phyloP scores from a whole-genome alignment of 2,888 invertebrate species.

The Plagodis pulveraria region DNA sequence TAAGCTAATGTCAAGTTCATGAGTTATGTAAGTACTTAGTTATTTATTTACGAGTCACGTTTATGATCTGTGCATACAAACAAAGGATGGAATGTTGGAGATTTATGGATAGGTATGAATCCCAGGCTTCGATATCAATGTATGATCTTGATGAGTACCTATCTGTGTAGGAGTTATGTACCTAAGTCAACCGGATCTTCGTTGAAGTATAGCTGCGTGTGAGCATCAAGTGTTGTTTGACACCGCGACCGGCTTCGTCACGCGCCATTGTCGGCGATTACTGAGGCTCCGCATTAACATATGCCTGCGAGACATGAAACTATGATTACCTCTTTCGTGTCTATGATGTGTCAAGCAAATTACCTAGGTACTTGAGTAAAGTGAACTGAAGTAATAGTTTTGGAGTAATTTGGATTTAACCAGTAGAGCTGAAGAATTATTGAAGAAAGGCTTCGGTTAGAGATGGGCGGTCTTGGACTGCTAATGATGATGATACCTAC shows the following conservation, averaged over 20 bases:
- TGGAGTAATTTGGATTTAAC: no score
- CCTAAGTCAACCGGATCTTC: conserved; percentile 49
- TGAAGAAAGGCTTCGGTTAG: no score
- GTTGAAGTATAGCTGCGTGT: conserved; percentile 36
- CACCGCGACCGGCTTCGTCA: conserved; percentile 31
- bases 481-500: conserved; percentile 1
- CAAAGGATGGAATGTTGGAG: conserved; percentile 55
- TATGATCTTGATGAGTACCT: conserved; percentile 25
- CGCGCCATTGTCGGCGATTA: conserved; percentile 30
- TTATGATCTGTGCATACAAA: conserved; percentile 45
- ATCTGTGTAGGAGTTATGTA: conserved; percentile 39
- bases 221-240: conserved; percentile 10
- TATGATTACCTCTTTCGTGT: conserved; percentile 9
- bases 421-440: neutral
- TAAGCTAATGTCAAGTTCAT: conserved; percentile 51
- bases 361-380: no score
- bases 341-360: neutral
- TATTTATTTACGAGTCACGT: conserved; percentile 24
- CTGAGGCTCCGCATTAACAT: conserved; percentile 22
- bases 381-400: no score
- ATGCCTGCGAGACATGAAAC: conserved; percentile 19
- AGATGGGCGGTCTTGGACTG: no score
- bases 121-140: conserved; percentile 18
- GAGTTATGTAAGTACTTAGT: conserved; percentile 31
- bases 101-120: conserved; percentile 49